Evolutionary conservation across 1,140 invertebrate genomes (phyloP), one percentile per base, ranked within the genome.

Genomic region (Pristionchus pacificus): DNA sequence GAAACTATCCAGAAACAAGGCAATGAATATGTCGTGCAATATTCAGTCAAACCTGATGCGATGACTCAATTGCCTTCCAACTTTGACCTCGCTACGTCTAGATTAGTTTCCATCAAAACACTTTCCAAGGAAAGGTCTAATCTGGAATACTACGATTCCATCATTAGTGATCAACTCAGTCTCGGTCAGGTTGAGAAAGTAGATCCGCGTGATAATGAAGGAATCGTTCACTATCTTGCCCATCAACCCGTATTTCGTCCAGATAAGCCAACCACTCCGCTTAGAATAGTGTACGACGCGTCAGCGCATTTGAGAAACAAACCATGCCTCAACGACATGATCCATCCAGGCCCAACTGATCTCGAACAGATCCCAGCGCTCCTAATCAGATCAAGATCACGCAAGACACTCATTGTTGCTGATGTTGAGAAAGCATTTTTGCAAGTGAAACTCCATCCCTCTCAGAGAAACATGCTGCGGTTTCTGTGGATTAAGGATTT

Each of bases 141-240:
- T n/a, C n/a, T n/a, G n/a, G n/a, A n/a, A n/a, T n/a, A n/a, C n/a
- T n/a, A n/a, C n/a, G n/a, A n/a, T n/a, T n/a, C n/a, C n/a, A n/a
- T n/a, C n/a, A n/a, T n/a, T n/a, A n/a, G n/a, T n/a, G n/a, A n/a
- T n/a, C n/a, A n/a, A n/a, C n/a, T n/a, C n/a, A n/a, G n/a, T n/a
- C n/a, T n/a, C n/a, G n/a, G n/a, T n/a, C n/a, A n/a, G n/a, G n/a
- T n/a, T n/a, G n/a, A n/a, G n/a, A n/a, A n/a, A n/a, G n/a, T n/a
- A n/a, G n/a, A n/a, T n/a, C n/a, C n/a, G n/a, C n/a, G n/a, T n/a
- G n/a, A n/a, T n/a, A n/a, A n/a, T n/a, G n/a, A n/a, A n/a, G n/a
- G n/a, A n/a, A n/a, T n/a, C n/a, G n/a, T 74, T 14, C 73, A 77
- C 81, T 81, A 87, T 84, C 82, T 86, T 15, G 84, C 86, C 3